phyloP scores from a whole-genome alignment of 2,797 vertebrate species.

The Momotus momota region DNA sequence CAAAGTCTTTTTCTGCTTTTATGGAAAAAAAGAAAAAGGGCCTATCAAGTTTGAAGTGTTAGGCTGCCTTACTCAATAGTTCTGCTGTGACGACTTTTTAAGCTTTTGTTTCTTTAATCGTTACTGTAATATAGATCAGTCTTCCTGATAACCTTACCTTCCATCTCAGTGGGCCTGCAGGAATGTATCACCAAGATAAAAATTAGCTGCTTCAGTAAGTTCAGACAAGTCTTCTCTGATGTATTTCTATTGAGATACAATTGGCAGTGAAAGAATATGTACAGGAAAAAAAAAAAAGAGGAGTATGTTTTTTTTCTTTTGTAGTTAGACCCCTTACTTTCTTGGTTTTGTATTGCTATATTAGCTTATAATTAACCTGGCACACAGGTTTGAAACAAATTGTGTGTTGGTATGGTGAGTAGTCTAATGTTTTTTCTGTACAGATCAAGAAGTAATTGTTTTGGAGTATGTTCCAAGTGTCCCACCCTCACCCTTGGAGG shows the following conservation, averaged over 20 bases:
- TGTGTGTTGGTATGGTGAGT: neutral
- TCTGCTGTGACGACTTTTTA: neutral
- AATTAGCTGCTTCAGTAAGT: neutral
- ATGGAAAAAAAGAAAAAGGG: neutral
- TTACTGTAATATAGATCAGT: neutral
- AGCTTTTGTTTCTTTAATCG: neutral
- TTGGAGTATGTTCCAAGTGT: neutral
- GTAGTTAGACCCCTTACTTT: neutral
- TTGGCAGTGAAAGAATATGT: neutral
- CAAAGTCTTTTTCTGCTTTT: neutral
- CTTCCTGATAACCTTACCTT: neutral
- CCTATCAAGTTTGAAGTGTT: neutral
- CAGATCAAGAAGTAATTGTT: neutral
- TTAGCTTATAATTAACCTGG: neutral
- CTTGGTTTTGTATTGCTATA: neutral
- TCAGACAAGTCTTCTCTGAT: neutral
- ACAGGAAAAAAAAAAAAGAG: too few species aligned
- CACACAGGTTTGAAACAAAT: neutral
- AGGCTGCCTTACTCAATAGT: neutral
- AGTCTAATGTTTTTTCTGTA: neutral
- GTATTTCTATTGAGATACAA: neutral
- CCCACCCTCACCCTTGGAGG: neutral
- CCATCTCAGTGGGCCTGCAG: neutral
- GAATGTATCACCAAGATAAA: neutral
- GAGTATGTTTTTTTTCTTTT: neutral